Evolutionary conservation across 1,140 invertebrate genomes (phyloP).

Genomic region (Meloidogyne chitwoodi): DNA sequence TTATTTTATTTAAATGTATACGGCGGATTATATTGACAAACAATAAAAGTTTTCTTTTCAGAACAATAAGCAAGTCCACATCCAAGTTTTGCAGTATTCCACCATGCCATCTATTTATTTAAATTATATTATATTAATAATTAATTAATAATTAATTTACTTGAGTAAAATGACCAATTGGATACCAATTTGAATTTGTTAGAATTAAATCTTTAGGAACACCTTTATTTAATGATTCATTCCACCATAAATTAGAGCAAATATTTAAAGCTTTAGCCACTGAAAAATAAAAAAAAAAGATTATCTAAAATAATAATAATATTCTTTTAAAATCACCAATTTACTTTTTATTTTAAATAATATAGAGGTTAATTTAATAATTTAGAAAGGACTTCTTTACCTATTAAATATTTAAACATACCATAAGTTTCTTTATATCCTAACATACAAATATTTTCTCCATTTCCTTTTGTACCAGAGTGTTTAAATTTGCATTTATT

Average conservation of each 20-base stretch:
- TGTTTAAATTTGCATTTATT: no score
- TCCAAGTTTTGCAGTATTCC: background rate
- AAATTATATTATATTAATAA: background rate
- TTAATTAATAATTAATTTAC: background rate
- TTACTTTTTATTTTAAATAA: no score
- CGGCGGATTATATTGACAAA: background rate
- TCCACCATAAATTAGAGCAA: background rate
- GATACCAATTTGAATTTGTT: background rate
- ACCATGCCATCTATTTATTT: background rate
- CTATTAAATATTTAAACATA: no score
- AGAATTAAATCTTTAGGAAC: background rate
- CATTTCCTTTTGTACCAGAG: no score
- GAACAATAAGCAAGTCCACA: background rate
- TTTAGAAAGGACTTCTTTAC: no score
- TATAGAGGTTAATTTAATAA: no score
- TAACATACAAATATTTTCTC: no score
- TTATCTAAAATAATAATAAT: no score
- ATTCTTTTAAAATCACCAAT: no score
- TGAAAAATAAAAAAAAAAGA: no score
- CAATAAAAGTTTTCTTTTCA: background rate
- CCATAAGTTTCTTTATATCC: no score
- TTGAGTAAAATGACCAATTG: background rate
- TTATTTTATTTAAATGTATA: background rate
- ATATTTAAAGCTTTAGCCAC: background rate
- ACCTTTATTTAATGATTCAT: background rate